Evolutionary conservation across 2,888 invertebrate species (phyloP).

Genomic region (Melanotus villosus): DNA sequence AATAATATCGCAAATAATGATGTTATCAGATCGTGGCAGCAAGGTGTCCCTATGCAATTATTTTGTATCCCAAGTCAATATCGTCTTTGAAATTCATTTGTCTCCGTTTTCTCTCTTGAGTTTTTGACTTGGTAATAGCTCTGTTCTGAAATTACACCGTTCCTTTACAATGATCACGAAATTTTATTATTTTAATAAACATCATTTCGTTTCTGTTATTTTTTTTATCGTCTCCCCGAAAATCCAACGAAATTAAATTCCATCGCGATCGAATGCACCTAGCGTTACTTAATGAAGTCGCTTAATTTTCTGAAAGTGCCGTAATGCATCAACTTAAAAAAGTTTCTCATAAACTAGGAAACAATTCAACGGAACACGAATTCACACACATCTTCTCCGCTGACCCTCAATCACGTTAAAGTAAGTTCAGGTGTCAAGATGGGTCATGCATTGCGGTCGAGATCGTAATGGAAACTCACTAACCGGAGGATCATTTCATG

Average conservation of each 20-base stretch:
- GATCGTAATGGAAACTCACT: slow-evolving; percentile 46
- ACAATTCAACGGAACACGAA: slow-evolving; percentile 10
- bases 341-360: slow-evolving; percentile 1
- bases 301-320: too few relatives aligned
- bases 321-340: too few relatives aligned
- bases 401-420: slow-evolving; percentile 40
- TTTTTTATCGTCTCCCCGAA: neutral
- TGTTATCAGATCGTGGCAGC: slow-evolving; percentile 53
- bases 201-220: too few relatives aligned
- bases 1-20: slow-evolving; percentile 52
- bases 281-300: too few relatives aligned
- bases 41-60: slow-evolving; percentile 62
- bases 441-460: slow-evolving; percentile 43
- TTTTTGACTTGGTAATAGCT: slow-evolving; percentile 38
- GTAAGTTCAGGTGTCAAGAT: slow-evolving; percentile 44
- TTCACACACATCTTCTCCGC: slow-evolving; percentile 7
- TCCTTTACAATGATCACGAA: slow-evolving; percentile 18
- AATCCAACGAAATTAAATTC: neutral
- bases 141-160: slow-evolving; percentile 23
- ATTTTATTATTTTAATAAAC: slow-evolving; percentile 6
- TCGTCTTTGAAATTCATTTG: slow-evolving; percentile 55
- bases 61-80: slow-evolving; percentile 63
- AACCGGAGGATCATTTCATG: slow-evolving; percentile 48
- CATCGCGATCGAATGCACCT: too few relatives aligned
- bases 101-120: slow-evolving; percentile 45